Evolutionary conservation across 1,140 invertebrate genomes (phyloP), one percentile per base, ranked within the genome.

Genomic region (Drosophila eugracilis): DNA sequence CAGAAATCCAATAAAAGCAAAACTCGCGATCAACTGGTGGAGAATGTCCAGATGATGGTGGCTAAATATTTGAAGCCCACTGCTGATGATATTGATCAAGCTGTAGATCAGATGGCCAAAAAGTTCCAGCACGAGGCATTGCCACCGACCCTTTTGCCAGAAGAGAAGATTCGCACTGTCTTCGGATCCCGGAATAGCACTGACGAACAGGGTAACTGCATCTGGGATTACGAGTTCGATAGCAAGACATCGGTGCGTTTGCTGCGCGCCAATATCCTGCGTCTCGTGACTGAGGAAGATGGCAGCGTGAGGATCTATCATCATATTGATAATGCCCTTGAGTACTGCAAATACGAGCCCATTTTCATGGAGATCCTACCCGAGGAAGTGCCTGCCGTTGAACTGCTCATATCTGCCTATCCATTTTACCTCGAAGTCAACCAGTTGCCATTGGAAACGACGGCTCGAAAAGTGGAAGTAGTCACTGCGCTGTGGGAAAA

Each of bases 121-220:
- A 93, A 94, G 60, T 97, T 95, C 69, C 95, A 98, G 69, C 95
- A 97, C 77, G 96, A 97, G 91, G 96, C 95, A n/a, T 89, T 99
- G 44, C 98, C 98, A 1, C 98, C 98, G 0, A 92, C 95, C 32
- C 89, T 98, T 0, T 93, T 92, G 36, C 90, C 94, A 70, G 91
- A 92, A 41, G 97, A 98, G 91, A 93, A 93, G 63, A 69, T 90
- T 2, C 93, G 95, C 65, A 96, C 95, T 7, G 93, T 96, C 1
- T 94, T 94, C 88, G 94, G 94, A 19, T 94, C 95, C 62, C 94
- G 95, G 4, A 95, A 95, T 90, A 91, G 90, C n/a, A 95, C 96
- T 93, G 93, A 93, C 77, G 92, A 93, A 41, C 90, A 94, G 76
- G 95, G 95, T 3, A 78, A 92, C 49, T 94, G 96, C 15, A 91